Conservation (phyloP, 2,888 invertebrate genomes). For the Eupithecia exiguata region DNA sequence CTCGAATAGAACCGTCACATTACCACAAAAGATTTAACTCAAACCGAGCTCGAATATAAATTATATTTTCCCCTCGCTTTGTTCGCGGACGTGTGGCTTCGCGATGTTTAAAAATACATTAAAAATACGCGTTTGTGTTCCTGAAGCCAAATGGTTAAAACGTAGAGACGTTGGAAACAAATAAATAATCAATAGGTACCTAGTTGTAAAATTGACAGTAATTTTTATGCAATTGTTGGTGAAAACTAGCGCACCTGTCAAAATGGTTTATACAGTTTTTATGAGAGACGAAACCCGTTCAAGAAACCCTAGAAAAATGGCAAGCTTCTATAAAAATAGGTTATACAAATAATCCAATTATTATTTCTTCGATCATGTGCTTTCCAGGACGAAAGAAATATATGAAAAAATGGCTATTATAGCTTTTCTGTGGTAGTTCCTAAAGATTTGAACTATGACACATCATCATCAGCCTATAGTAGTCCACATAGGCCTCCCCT, state of each 20-base stretch:
- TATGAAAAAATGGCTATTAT: too few relatives aligned
- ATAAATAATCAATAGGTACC: background rate
- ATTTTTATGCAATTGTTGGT: background rate
- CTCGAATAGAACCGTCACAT: conserved; percentile 85
- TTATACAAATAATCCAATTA: too few relatives aligned
- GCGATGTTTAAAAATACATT: conserved; percentile 83
- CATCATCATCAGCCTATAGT: too few relatives aligned
- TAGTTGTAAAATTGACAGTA: background rate
- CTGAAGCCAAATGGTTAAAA: conserved; percentile 3
- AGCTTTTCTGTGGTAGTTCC: too few relatives aligned
- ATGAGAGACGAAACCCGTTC: too few relatives aligned
- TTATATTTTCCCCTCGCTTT: conserved; percentile 81
- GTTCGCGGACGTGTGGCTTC: conserved; percentile 81
- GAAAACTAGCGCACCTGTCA: background rate
- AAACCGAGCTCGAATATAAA: conserved; percentile 77
- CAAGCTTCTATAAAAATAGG: too few relatives aligned
- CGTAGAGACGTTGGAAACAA: background rate
- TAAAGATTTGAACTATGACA: too few relatives aligned
- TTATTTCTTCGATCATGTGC: too few relatives aligned
- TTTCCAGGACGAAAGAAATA: too few relatives aligned
- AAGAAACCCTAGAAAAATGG: too few relatives aligned
- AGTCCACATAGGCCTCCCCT: too few relatives aligned
- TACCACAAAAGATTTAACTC: conserved; percentile 84
- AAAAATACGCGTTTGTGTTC: conserved; percentile 74
- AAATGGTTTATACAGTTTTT: too few relatives aligned